Base-by-base conservation (phyloP, 2,888 invertebrate genomes). In the Eurois occulta region DNA sequence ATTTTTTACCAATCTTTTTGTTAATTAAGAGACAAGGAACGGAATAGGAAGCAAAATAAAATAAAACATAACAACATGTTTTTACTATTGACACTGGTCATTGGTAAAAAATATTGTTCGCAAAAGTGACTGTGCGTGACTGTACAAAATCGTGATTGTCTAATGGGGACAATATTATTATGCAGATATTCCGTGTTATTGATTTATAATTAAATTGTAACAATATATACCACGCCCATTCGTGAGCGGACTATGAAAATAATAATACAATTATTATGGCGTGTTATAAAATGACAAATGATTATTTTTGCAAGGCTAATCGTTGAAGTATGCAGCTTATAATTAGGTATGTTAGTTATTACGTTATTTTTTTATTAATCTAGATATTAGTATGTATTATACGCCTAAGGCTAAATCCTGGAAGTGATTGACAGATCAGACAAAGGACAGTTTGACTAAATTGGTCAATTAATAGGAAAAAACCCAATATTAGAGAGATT, bases 211-310 rank as follows among this genome's bases (percentile, higher is more conserved):
- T 80, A 76, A 77, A 81, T 71, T 72, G 71, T 78, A 78, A 80
- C 77, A 80, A 83, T 80, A 69, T 41, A 60, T 74, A 60, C 87
- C 87, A 87, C 85, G 80, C 87, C 88, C 76, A 72, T 58, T 81
- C 78, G 69, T 78, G 85, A 82, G 80, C 24, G 24, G 69, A 24
- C 77, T 60, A 75, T 75, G 74, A 80, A 74, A 78, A 78, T 73
- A 78, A 52, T 72, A 74, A 60, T 77, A 69, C 48, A 58, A 58
- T 60, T 32, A 78, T 41, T 55, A 13, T 21, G 21, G 43, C 46
- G 58, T 55, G 58, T 75, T 48, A 70, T 80, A 85, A 80, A 78
- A 79, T 86, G 87, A 87, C 80, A 88, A 87, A 84, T 86, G 64
- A 65, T 66, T 16, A 70, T 72, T 78, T 80, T 67, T 70, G 70